Conservation (phyloP, 2,888 invertebrate genomes). For the Agrilus cyanescens region DNA sequence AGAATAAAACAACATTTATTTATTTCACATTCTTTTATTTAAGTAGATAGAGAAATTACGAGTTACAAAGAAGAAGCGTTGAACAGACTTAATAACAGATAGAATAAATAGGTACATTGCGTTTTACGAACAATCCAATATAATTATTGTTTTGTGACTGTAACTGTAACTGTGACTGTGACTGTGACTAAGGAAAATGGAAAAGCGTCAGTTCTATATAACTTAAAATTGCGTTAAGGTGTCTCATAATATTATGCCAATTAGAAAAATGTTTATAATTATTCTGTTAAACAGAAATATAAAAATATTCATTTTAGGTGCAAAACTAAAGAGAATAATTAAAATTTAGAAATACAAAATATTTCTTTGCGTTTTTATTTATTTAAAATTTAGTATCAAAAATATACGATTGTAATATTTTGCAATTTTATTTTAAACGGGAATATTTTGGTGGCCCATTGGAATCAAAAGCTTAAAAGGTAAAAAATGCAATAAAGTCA, state of each 20-base stretch:
- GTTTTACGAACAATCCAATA: not conserved
- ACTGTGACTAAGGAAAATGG: conserved; percentile 16
- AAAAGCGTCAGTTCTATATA: conserved; percentile 36
- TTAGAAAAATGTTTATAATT: no score
- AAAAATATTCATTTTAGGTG: no score
- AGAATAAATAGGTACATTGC: not conserved
- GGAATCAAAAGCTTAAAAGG: no score
- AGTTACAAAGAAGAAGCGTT: conserved; percentile 7
- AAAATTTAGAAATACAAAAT: not conserved
- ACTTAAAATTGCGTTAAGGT: conserved; percentile 20
- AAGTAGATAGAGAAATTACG: conserved; percentile 14
- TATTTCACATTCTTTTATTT: conserved; percentile 10
- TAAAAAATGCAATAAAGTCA: no score
- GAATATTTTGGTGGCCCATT: not conserved
- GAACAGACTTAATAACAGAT: not conserved
- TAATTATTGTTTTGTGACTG: not conserved
- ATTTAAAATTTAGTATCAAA: not conserved
- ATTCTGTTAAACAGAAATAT: no score
- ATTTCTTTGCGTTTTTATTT: not conserved
- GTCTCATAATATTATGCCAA: no score
- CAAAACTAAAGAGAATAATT: conserved; percentile 4
- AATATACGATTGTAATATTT: no score
- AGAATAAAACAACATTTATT: conserved; percentile 22
- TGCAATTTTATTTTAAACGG: not conserved
- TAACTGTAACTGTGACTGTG: conserved; percentile 11